phyloP scores from a whole-genome alignment of 1,140 invertebrate genomes.

The Ceratosolen fusciceps region DNA sequence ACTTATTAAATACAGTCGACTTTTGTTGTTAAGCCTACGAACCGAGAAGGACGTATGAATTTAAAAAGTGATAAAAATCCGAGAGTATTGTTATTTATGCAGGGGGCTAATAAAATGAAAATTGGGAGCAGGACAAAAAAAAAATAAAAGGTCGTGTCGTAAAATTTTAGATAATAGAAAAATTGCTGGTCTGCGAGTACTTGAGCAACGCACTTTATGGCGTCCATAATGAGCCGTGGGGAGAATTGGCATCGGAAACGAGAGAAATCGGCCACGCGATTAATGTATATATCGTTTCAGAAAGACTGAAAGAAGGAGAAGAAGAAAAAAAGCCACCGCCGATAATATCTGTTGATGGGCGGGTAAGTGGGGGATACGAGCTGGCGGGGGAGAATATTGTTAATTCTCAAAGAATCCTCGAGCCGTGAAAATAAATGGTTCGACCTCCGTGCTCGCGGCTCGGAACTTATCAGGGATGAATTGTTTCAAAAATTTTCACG shows the following conservation, averaged over 20 bases:
- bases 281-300: conserved; percentile 6
- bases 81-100: too few relatives aligned
- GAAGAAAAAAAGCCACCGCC: too few relatives aligned
- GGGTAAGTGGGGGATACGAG: too few relatives aligned
- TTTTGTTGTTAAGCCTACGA: too few relatives aligned
- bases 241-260: neutral
- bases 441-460: neutral
- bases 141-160: too few relatives aligned
- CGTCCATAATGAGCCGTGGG: neutral
- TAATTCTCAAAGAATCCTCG: neutral
- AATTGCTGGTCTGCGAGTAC: neutral
- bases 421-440: neutral
- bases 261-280: neutral
- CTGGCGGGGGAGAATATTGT: neutral
- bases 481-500: conserved; percentile 23
- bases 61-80: too few relatives aligned
- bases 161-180: neutral
- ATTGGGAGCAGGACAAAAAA: too few relatives aligned
- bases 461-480: conserved; percentile 2
- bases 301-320: too few relatives aligned
- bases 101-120: too few relatives aligned
- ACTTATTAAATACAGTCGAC: too few relatives aligned
- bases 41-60: too few relatives aligned
- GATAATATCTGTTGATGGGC: too few relatives aligned
- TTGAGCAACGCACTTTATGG: neutral